Percentiles rank a stretch among this genome's conserved stretches.
These are phyloP conservation scores for Acanthurus lineatus DNA, from an alignment of 2,797 vertebrate genomes.

Conservation along the genomic window DNA sequence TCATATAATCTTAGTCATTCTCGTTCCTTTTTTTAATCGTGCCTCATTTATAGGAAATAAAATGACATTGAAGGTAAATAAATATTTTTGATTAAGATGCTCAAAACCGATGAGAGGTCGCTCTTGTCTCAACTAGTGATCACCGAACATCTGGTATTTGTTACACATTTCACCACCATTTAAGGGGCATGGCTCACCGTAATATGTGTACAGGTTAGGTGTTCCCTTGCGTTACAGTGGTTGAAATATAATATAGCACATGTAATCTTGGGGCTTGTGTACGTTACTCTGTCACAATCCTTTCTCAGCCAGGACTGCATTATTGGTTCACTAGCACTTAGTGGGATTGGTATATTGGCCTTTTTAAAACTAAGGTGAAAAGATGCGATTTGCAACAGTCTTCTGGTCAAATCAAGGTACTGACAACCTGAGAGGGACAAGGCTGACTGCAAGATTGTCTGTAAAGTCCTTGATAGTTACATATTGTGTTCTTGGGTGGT, in stretches of 20 bases:
- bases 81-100: slow-evolving; percentile 1
- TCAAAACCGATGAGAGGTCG: background rate
- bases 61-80: background rate
- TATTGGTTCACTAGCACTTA: slow-evolving; percentile 36
- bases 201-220: background rate
- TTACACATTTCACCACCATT: slow-evolving; percentile 74
- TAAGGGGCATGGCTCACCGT: slow-evolving; percentile 76
- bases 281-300: slow-evolving; percentile 5
- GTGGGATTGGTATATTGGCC: slow-evolving; percentile 25
- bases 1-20: background rate
- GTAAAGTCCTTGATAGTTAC: slow-evolving; percentile 25
- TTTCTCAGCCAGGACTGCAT: slow-evolving; percentile 22
- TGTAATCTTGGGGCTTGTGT: slow-evolving; percentile 37
- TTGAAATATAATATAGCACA: slow-evolving; percentile 22
- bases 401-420: slow-evolving; percentile 13
- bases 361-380: slow-evolving; percentile 23
- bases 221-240: slow-evolving; percentile 13
- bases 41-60: background rate
- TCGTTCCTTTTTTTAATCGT: slow-evolving; percentile 1
- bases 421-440: slow-evolving; percentile 8
- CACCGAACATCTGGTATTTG: slow-evolving; percentile 52
- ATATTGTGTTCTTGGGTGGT: slow-evolving; percentile 28
- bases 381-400: slow-evolving; percentile 22
- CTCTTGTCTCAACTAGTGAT: slow-evolving; percentile 24
- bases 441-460: slow-evolving; percentile 24